Base-by-base conservation (phyloP, 2,113 vertebrate species). In the Coptodon rendalli region DNA sequence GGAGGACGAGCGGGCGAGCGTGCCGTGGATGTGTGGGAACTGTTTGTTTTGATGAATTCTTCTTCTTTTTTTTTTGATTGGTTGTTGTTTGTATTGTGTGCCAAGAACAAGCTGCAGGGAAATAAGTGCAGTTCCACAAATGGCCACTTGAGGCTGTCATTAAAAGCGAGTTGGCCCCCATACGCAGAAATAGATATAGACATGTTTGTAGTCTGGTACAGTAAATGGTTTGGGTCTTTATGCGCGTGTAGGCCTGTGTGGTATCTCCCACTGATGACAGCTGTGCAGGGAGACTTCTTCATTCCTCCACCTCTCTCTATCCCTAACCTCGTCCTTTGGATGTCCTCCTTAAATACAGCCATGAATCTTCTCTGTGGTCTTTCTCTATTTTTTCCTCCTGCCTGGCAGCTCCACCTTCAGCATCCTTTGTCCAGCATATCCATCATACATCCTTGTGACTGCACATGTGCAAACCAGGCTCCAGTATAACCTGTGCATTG, bases 21-120 rank as follows among this genome's bases (percentile, higher is more conserved):
- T 71, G 83, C 12, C 17, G 71, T 89, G 90, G 87, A 86, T 87
- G 83, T 63, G 88, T 73, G 87, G 40, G 40, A 19, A n/a, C 61
- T 40, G 80, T 78, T 90, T 82, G 84, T 81, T 87, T 71, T 80
- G 86, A 63, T 81, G 84, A 81, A n/a, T 56, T 36, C 29, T 24
- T 66, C n/a, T 43, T 82, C 22, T 57, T 71, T 9, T 9, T 22
- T 82, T 76, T 34, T 45, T 14, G 45, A 52, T 59, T 22, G 9
- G 71, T n/a, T 7, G 8, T 43, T 12, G 24, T 43, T 27, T 36
- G 11, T 57, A 36, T 38, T 24, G 14, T 48, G 61, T 34, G 13
- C 71, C 16, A 50, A 78, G 16, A 76, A 27, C 14, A 48, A 48
- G 43, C 24, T 17, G 43, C 16, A 50, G 17, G 43, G 71, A 78